Evolutionary conservation across 2,888 invertebrate species (phyloP).

Genomic region (Drosophila tripunctata): DNA sequence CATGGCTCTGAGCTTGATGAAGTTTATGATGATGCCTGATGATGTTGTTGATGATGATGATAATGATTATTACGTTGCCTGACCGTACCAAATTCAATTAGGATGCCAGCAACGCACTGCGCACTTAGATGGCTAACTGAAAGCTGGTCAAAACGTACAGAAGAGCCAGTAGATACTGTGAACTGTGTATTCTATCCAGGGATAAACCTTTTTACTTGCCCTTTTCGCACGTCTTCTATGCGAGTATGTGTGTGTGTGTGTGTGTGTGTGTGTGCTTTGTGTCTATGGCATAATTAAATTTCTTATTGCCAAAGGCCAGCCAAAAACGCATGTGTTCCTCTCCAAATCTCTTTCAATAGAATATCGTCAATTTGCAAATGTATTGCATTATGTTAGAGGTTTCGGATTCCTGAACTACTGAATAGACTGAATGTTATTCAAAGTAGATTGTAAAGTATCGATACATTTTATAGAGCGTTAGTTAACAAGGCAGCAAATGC

Average conservation of each 20-base stretch:
- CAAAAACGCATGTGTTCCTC: conserved; percentile 31
- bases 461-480: neutral
- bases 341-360: conserved; percentile 35
- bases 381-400: conserved; percentile 16
- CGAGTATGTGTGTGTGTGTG: conserved; percentile 10
- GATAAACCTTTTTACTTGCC: conserved; percentile 65
- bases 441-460: neutral
- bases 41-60: conserved; percentile 22
- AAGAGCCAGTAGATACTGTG: neutral
- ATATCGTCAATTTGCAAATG: conserved; percentile 32
- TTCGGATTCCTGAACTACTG: no score
- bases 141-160: conserved; percentile 11
- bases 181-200: conserved; percentile 4
- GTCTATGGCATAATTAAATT: conserved; percentile 73
- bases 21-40: conserved; percentile 26
- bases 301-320: conserved; percentile 51
- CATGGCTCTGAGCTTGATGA: conserved; percentile 29
- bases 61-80: conserved; percentile 44
- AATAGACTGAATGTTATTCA: no score
- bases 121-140: conserved; percentile 54
- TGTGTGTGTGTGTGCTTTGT: conserved; percentile 29
- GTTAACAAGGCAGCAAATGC: neutral
- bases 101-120: conserved; percentile 36
- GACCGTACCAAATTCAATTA: conserved; percentile 81
- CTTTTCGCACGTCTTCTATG: conserved; percentile 43